Base-by-base conservation (phyloP, 2,888 invertebrate genomes). In the Stenurella melanura region DNA sequence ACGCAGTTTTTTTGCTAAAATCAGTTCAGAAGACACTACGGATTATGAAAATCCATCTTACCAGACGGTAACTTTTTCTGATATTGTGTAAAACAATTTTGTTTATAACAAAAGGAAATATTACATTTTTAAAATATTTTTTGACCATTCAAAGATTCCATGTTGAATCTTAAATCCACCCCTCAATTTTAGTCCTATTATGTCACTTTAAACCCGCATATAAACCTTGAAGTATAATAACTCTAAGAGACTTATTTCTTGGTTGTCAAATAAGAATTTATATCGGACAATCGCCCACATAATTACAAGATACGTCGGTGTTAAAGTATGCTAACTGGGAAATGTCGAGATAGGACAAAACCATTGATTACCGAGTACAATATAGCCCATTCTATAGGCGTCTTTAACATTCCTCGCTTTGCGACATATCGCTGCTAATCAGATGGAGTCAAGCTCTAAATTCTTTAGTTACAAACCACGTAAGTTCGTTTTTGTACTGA, bases 361-460 rank as follows among this genome's bases (percentile, higher is more conserved):
- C 76, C 75, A 76, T 80, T 71, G 69, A 76, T 80, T 80, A 73
- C 78, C 78, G 71, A 77, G 69, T 74, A 78, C 78, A 78, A 73
- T 67, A 69, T 61, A 57, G 69, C 38, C 61, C 58, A 61, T 66
- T 68, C 60, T 68, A 68, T 73, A 63, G 17, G 30, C 9, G 34
- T 63, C 61, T 63, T 63, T 63, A 63, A 63, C 61, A 63, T 63
- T 63, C 61, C 17, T 30, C 30, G 10, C 34, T 34, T 63, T 17
- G 30, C 61, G 61, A 63, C 61, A 34, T 60, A 60, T 34, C 17
- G 10, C 17, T n/a, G 34, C 9, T 26, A 30, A 34, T 63, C 61
- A 34, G 61, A 63, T 63, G 17, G n/a, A 30, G 34, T 30, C 61
- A 6, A 63, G 50, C 50, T n/a, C 15, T 50, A 50, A 50, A 50